Percentiles rank a stretch among this genome's conserved stretches.
Evolutionary conservation across 2,888 invertebrate species (phyloP).

Genomic region (Melieria omissa): DNA sequence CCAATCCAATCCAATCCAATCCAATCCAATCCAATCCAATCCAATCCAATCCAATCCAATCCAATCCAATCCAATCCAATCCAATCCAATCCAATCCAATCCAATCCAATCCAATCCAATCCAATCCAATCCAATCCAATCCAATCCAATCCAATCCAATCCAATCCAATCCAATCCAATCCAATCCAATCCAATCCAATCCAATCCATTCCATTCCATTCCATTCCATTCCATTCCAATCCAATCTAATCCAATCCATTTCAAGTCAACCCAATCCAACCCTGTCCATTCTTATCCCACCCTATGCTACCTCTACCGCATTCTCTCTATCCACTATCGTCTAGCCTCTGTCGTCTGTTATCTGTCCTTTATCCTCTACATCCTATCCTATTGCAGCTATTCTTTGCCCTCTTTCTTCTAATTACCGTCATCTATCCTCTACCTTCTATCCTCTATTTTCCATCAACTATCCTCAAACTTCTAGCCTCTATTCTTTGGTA

Average conservation of each 20-base stretch:
- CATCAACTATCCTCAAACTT: too few relatives aligned
- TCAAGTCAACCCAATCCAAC: neutral
- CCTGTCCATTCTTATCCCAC: neutral
- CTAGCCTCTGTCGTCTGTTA: too few relatives aligned
- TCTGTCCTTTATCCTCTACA: too few relatives aligned
- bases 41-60: conserved; percentile 1
- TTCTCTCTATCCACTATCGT: neutral
- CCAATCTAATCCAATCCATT: neutral
- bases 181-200: conserved; percentile 1
- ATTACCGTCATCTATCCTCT: too few relatives aligned
- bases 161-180: conserved; percentile 1
- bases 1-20: conserved; percentile 1
- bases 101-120: conserved; percentile 1
- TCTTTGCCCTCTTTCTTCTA: too few relatives aligned
- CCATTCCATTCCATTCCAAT: neutral
- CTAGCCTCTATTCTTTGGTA: too few relatives aligned
- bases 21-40: conserved; percentile 1
- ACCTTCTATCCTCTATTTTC: too few relatives aligned
- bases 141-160: conserved; percentile 1
- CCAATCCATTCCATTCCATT: neutral
- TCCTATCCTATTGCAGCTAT: too few relatives aligned
- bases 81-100: conserved; percentile 1
- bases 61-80: conserved; percentile 1
- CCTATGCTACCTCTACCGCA: neutral
- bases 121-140: conserved; percentile 1